Percentiles rank a stretch among this genome's conserved stretches.
Evolutionary conservation across 1,140 invertebrate species (phyloP).

Genomic region (Cherax destructor): DNA sequence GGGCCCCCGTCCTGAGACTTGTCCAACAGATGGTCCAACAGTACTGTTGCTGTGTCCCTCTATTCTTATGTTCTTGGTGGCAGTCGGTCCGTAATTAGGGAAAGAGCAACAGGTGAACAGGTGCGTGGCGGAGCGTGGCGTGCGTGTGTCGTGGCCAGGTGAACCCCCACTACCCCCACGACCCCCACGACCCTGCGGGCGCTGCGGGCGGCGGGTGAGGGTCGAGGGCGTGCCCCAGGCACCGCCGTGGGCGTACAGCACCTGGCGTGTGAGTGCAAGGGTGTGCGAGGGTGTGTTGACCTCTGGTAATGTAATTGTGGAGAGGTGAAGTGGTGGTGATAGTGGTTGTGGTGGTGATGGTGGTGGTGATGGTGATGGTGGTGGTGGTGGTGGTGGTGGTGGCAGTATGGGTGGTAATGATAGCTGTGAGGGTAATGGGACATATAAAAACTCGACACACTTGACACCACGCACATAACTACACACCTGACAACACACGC

Average conservation of each 20-base stretch:
- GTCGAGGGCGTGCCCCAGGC: slow-evolving; percentile 33
- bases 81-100: slow-evolving; percentile 27
- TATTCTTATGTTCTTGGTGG: neutral
- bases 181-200: slow-evolving; percentile 22
- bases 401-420: neutral
- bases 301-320: neutral
- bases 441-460: no score
- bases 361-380: neutral
- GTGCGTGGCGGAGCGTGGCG: slow-evolving; percentile 34
- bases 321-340: neutral
- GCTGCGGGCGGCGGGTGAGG: neutral
- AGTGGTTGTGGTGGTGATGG: neutral
- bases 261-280: slow-evolving; percentile 24
- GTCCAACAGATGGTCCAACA: no score
- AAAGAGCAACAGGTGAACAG: slow-evolving; percentile 32
- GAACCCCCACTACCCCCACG: slow-evolving; percentile 19
- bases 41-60: no score
- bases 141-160: slow-evolving; percentile 44
- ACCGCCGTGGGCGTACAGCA: slow-evolving; percentile 21
- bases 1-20: no score
- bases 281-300: slow-evolving; percentile 13
- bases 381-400: neutral
- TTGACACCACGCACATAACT: no score
- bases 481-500: neutral
- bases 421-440: neutral